phyloP scores from a whole-genome alignment of 2,888 invertebrate species.

The Scrobipalpa costella region DNA sequence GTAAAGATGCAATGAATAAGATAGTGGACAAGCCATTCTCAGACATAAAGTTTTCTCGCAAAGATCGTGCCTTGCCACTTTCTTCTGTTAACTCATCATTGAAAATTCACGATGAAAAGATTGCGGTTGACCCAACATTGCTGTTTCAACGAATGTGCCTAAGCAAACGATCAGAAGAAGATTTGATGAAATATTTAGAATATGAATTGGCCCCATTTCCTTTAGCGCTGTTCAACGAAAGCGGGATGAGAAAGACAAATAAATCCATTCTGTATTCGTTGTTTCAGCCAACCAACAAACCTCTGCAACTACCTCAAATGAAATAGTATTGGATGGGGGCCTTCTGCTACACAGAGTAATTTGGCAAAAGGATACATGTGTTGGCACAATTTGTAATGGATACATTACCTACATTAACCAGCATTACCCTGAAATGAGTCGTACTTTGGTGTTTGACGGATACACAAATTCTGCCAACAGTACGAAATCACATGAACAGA shows the following conservation, averaged over 20 bases:
- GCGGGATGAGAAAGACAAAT: conserved; percentile 30
- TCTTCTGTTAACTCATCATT: conserved; percentile 33
- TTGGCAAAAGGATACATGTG: neutral
- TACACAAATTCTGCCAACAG: too few species aligned
- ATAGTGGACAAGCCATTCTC: conserved; percentile 43
- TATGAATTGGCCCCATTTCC: conserved; percentile 42
- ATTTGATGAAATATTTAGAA: conserved; percentile 39
- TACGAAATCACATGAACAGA: too few species aligned
- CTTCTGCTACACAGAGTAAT: neutral
- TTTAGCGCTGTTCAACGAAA: conserved; percentile 40
- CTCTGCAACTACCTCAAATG: neutral
- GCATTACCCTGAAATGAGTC: conserved; percentile 10
- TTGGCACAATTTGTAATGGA: conserved; percentile 8
- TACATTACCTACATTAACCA: conserved; percentile 10
- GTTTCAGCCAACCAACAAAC: neutral
- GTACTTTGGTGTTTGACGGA: neutral
- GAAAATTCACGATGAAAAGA: conserved; percentile 41
- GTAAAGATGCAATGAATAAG: conserved; percentile 41
- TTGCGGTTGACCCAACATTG: conserved; percentile 24
- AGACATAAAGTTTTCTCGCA: conserved; percentile 47
- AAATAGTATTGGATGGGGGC: too few species aligned
- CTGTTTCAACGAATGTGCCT: conserved; percentile 46
- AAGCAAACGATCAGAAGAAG: conserved; percentile 38
- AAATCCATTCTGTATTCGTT: too few species aligned
- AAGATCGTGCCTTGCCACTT: conserved; percentile 43